Conservation (phyloP, 2,888 invertebrate genomes). For the Drosophila ochracea region DNA sequence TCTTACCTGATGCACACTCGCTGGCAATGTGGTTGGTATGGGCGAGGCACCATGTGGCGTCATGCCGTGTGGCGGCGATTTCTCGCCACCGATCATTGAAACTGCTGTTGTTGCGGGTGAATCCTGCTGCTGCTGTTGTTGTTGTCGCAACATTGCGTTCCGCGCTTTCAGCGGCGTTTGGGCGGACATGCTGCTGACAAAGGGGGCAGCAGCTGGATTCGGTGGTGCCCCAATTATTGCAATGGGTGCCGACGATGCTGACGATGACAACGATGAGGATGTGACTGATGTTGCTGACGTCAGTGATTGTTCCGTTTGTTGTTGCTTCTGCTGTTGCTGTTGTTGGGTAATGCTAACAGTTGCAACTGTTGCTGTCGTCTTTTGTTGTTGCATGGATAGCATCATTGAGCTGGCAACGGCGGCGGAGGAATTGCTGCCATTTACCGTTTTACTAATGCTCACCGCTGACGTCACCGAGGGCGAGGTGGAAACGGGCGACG, state of each 20-base stretch:
- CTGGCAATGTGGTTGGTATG: constrained; percentile 83
- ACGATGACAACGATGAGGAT: constrained; percentile 44
- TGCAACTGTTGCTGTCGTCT: constrained; percentile 75
- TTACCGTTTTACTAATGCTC: constrained; percentile 68
- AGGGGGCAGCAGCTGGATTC: constrained; percentile 75
- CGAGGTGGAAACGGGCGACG: constrained; percentile 37
- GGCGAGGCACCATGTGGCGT: constrained; percentile 86
- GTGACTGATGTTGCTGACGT: constrained; percentile 71
- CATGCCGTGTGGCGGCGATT: constrained; percentile 85
- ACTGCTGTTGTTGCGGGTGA: constrained; percentile 77
- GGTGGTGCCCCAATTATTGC: constrained; percentile 68
- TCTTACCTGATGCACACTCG: constrained; percentile 84
- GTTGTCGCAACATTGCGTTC: constrained; percentile 77
- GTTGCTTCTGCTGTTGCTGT: constrained; percentile 67
- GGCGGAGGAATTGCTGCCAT: constrained; percentile 71
- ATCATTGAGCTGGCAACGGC: constrained; percentile 58
- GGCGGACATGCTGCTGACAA: constrained; percentile 80
- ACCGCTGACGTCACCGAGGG: constrained; percentile 33
- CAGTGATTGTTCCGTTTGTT: constrained; percentile 74
- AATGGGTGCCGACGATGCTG: constrained; percentile 58
- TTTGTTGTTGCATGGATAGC: constrained; percentile 72
- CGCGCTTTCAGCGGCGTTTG: constrained; percentile 82
- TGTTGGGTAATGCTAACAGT: constrained; percentile 81
- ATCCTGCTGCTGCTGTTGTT: constrained; percentile 72
- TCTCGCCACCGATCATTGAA: constrained; percentile 79